Base-by-base conservation (phyloP, 2,113 vertebrate genomes). In the Podiceps cristatus region DNA sequence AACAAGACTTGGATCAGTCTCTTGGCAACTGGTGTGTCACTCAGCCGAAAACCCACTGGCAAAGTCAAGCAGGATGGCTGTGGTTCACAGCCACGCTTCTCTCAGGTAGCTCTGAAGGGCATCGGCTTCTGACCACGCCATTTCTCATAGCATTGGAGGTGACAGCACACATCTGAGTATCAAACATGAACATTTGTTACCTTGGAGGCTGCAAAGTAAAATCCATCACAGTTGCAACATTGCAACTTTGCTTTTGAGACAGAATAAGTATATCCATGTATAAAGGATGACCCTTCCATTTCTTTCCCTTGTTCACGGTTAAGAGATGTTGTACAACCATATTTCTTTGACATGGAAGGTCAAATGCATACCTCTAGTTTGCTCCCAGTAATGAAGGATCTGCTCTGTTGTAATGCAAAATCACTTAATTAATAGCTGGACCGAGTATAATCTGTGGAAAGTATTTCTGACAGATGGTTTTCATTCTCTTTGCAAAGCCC, bases 401-500 rank as follows among this genome's bases (percentile, higher is more conserved):
- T 85, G 55, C 31, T 79, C 71, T 84, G 84, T 86, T 86, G 90
- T 27, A 92, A 72, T 20, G 62, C 64, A 96, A 94, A 94, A 93
- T 68, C 66, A 95, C 64, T 94, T 96, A 77, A 81, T 96, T 96
- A 97, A 85, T 96, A 79, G 40, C 76, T 71, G 73, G 75, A 80
- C 84, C 7, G 1, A 85, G 67, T 69, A 75, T 86, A 92, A 94
- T 87, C 79, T 76, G 69, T 80, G 78, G 74, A 88, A 96, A 97
- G 40, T 93, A 88, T 92, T 97, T 98, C 90, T 97, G 93, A 97
- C 96, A 97, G 88, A 98, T 95, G 90, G 91, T 95, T 97, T 98
- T 95, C 90, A 74, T 97, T 91, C 95, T 96, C 88, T 96, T 96
- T 93, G 94, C 93, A 98, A 92, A 95, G 56, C 75, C 93, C 77